These are phyloP conservation scores for Molothrus aeneus DNA, from an alignment of 2,797 vertebrate species.

Conservation along the genomic window DNA sequence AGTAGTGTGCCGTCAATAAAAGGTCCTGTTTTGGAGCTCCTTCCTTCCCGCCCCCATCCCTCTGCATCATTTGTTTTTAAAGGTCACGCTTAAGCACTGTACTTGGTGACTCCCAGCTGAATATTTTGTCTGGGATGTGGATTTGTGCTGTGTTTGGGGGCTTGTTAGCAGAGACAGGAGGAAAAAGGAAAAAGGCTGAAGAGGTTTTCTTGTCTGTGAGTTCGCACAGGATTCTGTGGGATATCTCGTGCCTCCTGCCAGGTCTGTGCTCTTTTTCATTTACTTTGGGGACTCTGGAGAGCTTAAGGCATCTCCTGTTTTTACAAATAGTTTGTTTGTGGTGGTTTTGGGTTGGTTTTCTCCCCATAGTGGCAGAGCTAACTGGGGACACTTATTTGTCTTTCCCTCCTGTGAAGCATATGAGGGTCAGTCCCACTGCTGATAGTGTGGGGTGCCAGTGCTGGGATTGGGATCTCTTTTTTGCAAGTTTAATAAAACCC, in stretches of 20 bases:
- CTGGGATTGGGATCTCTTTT: slow-evolving; percentile 38
- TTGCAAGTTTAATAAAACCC: slow-evolving; percentile 43
- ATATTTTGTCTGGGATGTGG: neutral
- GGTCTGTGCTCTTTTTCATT: neutral
- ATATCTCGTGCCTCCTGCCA: neutral
- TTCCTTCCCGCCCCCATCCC: neutral
- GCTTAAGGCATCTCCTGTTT: neutral
- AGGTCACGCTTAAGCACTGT: neutral
- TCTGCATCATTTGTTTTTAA: neutral
- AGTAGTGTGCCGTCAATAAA: slow-evolving; percentile 15
- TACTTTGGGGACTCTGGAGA: neutral
- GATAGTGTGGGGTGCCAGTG: neutral
- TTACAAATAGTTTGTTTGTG: neutral
- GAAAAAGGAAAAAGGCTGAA: neutral
- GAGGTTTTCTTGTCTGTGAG: neutral
- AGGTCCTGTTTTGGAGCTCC: neutral
- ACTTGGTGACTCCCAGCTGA: neutral
- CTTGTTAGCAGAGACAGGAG: neutral
- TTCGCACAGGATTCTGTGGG: neutral
- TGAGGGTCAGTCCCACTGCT: neutral
- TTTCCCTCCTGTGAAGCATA: slow-evolving; percentile 1
- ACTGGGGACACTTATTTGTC: neutral
- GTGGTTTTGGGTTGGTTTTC: neutral
- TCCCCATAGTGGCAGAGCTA: neutral
- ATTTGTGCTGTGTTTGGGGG: neutral